Evolutionary conservation across 1,140 invertebrate species (phyloP).

Genomic region (Zaprionus tsacasi): DNA sequence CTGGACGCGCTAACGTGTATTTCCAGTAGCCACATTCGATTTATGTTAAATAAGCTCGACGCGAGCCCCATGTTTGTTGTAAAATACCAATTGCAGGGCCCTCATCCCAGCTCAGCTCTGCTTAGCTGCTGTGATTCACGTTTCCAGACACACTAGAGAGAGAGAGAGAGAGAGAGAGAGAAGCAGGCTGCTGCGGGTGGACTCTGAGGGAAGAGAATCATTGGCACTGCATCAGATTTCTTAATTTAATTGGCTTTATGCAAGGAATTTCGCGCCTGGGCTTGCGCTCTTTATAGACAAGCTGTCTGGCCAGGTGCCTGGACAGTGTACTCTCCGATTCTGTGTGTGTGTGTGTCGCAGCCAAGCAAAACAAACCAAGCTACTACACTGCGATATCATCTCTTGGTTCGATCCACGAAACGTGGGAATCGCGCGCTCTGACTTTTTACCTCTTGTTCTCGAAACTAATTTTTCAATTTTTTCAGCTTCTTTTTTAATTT

Average conservation of each 20-base stretch:
- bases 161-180: too few species aligned
- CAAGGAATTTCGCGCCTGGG: constrained; percentile 63
- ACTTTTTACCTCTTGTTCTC: neutral
- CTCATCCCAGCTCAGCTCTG: constrained; percentile 12
- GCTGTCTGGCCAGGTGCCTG: constrained; percentile 66
- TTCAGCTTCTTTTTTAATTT: too few species aligned
- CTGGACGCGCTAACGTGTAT: constrained; percentile 51
- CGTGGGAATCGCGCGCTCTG: constrained; percentile 43
- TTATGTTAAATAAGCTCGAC: constrained; percentile 81
- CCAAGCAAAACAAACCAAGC: constrained; percentile 46
- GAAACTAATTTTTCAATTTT: constrained; percentile 50
- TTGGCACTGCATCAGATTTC: constrained; percentile 76
- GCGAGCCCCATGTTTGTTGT: constrained; percentile 74
- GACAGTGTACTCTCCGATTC: neutral
- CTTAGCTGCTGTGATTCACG: constrained; percentile 65
- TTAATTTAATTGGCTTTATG: constrained; percentile 83
- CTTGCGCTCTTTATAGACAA: constrained; percentile 68
- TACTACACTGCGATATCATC: constrained; percentile 36
- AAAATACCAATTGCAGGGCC: constrained; percentile 73
- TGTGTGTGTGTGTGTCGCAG: constrained; percentile 13
- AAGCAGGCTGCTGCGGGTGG: neutral
- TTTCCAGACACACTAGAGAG: constrained; percentile 31
- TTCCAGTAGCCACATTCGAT: constrained; percentile 80
- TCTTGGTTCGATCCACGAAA: constrained; percentile 17
- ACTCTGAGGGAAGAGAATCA: constrained; percentile 30